phyloP scores from a whole-genome alignment of 2,888 invertebrate species.

The Tridacna crocea region DNA sequence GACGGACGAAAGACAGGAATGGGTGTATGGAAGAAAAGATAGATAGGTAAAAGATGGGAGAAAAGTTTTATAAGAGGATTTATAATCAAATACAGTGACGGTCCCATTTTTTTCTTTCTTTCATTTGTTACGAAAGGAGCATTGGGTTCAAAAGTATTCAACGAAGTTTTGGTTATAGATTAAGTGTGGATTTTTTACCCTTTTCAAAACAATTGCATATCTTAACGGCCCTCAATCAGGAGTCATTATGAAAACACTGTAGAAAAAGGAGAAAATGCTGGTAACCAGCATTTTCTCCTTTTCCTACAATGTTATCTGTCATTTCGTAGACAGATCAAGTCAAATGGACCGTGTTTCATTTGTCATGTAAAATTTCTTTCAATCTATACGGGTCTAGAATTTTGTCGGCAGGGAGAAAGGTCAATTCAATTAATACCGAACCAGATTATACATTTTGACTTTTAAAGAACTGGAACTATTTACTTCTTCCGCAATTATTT shows the following conservation, averaged over 20 bases:
- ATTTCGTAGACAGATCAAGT: background rate
- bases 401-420: background rate
- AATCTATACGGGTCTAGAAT: background rate
- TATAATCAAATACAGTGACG: background rate
- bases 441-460: background rate
- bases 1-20: background rate
- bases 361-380: background rate
- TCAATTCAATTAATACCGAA: background rate
- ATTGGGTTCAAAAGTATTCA: background rate
- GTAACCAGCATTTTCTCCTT: background rate
- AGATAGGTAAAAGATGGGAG: too few relatives aligned
- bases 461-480: too few relatives aligned
- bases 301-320: background rate
- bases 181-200: background rate
- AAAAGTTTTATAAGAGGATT: background rate
- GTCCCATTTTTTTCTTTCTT: background rate
- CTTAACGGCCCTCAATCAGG: background rate
- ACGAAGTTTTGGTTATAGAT: background rate
- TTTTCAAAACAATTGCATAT: background rate
- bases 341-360: background rate
- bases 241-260: background rate
- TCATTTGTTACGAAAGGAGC: background rate
- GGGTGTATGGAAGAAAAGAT: too few relatives aligned
- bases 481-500: too few relatives aligned
- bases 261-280: background rate